phyloP scores from a whole-genome alignment of 2,888 invertebrate species.

The Sminthurides aquaticus region DNA sequence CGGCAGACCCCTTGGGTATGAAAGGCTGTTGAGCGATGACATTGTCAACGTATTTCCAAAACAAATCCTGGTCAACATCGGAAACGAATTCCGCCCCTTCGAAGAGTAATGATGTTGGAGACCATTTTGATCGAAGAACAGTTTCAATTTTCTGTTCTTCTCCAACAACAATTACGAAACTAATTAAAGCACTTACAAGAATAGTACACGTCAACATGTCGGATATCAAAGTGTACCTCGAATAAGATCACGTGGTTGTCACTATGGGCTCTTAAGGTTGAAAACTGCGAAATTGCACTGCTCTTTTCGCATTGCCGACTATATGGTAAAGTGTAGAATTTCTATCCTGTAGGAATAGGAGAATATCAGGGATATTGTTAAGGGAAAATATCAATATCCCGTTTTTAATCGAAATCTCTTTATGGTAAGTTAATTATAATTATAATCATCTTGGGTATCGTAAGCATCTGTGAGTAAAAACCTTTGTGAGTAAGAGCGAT shows the following conservation, averaged over 20 bases:
- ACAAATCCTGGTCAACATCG: conserved; percentile 69
- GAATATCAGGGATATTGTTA: background rate
- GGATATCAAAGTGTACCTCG: background rate
- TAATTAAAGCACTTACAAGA: conserved; percentile 6
- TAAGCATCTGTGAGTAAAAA: too few relatives aligned
- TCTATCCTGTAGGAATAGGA: too few relatives aligned
- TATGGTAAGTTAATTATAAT: too few relatives aligned
- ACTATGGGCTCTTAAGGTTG: too few relatives aligned
- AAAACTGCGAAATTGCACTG: background rate
- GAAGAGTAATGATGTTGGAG: conserved; percentile 77
- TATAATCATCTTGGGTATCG: too few relatives aligned
- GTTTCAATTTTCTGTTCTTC: conserved; percentile 38
- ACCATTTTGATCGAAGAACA: conserved; percentile 70
- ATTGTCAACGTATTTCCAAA: conserved; percentile 74
- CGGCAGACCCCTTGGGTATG: conserved; percentile 30
- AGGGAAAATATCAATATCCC: too few relatives aligned
- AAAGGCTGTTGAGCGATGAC: conserved; percentile 49
- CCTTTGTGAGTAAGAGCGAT: too few relatives aligned
- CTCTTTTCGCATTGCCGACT: too few relatives aligned
- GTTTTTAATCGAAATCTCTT: too few relatives aligned
- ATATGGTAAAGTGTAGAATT: too few relatives aligned
- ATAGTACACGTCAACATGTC: conserved; percentile 16
- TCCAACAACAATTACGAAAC: conserved; percentile 20
- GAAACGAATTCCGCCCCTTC: conserved; percentile 83
- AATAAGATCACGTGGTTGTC: conserved; percentile 5